Base-by-base conservation (phyloP, 2,113 vertebrate species). In the Grammatotria lemairii region DNA sequence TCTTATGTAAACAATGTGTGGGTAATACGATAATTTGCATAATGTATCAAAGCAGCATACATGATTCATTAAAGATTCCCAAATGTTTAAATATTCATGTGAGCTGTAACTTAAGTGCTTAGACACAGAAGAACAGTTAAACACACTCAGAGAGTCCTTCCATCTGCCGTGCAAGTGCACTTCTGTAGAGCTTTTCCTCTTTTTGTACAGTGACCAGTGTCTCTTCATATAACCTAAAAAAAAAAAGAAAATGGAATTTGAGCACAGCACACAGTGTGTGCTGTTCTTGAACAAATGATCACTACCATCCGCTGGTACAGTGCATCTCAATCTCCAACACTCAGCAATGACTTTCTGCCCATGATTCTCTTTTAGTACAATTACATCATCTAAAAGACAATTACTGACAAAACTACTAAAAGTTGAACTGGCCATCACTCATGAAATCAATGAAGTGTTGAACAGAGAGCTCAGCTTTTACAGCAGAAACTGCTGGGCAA, bases 101-200 rank as follows among this genome's bases (percentile, higher is more conserved):
- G 78, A 45, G 47, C 60, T 83, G 47, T 40, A 75, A 80, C 91
- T 86, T 85, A 89, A 86, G 91, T 73, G 85, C 88, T 86, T 85
- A 45, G 73, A 88, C 68, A 85, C 82, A 91, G 83, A 86, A 49
- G 53, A 79, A 35, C 75, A 65, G 53, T 28, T 9, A 83, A 63
- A 88, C 83, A 88, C 53, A 63, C 70, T 84, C 83, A 84, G 78
- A 88, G 3, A 38, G 2, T 33, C 5, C 14, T 70, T 87, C 87
- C 91, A 94, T 90, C 89, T 91, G 92, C 26, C 4, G 28, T 85
- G 38, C 38, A 17, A 82, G 65, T 84, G 54, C 33, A 80, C 1
- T n/a, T 11, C 55, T 80, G 14, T 2, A 78, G 45, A 49, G 26
- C 42, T 12, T 49, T 21, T 17, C 81, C 28, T 79, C 9, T 33